Conservation (phyloP, 1,140 invertebrate genomes). For the Euura lappo region DNA sequence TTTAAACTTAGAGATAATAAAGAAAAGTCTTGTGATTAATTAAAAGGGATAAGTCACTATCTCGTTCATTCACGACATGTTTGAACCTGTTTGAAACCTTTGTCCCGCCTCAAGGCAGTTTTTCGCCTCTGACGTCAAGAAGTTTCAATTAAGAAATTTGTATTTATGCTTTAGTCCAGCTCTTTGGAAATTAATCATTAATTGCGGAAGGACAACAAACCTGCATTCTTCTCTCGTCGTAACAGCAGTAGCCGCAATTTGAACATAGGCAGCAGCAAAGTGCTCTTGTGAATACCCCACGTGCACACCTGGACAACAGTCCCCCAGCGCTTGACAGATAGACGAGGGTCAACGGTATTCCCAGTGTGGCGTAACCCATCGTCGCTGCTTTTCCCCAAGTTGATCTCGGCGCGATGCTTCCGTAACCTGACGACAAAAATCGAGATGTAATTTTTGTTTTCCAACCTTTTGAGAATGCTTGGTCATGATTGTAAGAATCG, state of each 20-base stretch:
- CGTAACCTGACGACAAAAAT: slow-evolving; percentile 75
- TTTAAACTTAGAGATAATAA: too few relatives aligned
- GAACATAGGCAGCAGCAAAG: slow-evolving; percentile 83
- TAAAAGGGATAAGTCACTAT: too few relatives aligned
- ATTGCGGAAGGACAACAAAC: slow-evolving; percentile 25
- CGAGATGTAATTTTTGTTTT: slow-evolving; percentile 11
- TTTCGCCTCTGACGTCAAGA: too few relatives aligned
- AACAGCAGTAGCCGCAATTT: slow-evolving; percentile 85
- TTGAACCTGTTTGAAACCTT: too few relatives aligned
- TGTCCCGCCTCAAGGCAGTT: too few relatives aligned
- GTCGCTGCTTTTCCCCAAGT: slow-evolving; percentile 83
- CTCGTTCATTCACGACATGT: too few relatives aligned
- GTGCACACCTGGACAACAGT: slow-evolving; percentile 81
- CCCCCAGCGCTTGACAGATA: slow-evolving; percentile 86
- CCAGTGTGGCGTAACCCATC: slow-evolving; percentile 87
- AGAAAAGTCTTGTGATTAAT: too few relatives aligned
- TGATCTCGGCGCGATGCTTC: slow-evolving; percentile 84
- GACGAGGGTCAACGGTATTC: slow-evolving; percentile 90
- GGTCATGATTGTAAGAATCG: not conserved
- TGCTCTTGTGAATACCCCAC: slow-evolving; percentile 84
- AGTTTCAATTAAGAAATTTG: too few relatives aligned
- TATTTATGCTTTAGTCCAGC: too few relatives aligned
- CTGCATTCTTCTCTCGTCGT: slow-evolving; percentile 81
- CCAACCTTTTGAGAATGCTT: slow-evolving; percentile 15
- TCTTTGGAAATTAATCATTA: too few relatives aligned